Percentiles rank a stretch among this genome's conserved stretches.
phyloP scores from a whole-genome alignment of 2,113 vertebrate species.

The Equus quagga region DNA sequence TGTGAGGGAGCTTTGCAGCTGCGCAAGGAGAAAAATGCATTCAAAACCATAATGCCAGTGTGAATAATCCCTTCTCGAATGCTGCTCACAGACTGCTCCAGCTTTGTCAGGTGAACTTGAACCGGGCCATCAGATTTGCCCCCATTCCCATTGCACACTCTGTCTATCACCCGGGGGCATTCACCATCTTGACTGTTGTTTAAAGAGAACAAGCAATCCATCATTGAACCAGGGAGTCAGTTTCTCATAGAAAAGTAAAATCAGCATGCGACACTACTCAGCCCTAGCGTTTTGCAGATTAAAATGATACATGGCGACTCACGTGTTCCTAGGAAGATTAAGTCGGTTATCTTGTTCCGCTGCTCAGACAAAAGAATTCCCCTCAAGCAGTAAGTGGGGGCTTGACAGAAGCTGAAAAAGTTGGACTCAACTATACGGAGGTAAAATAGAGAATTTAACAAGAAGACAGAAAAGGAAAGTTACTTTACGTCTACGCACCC shows the following conservation, averaged over 20 bases:
- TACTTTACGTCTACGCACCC: background rate
- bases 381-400: slow-evolving; percentile 66
- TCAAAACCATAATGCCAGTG: slow-evolving; percentile 88
- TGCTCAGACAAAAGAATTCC: slow-evolving; percentile 83
- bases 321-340: slow-evolving; percentile 88
- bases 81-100: slow-evolving; percentile 84
- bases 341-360: slow-evolving; percentile 83
- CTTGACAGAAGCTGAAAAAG: slow-evolving; percentile 73
- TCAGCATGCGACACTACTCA: slow-evolving; percentile 87
- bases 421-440: background rate
- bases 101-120: slow-evolving; percentile 93
- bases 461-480: slow-evolving; percentile 25
- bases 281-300: slow-evolving; percentile 86
- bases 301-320: slow-evolving; percentile 88
- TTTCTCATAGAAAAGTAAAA: slow-evolving; percentile 87
- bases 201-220: slow-evolving; percentile 87
- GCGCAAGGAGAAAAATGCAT: slow-evolving; percentile 86
- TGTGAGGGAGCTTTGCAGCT: slow-evolving; percentile 87
- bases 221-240: slow-evolving; percentile 86
- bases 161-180: slow-evolving; percentile 89
- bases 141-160: slow-evolving; percentile 83
- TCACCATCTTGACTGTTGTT: slow-evolving; percentile 90
- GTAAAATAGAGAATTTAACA: slow-evolving; percentile 18
- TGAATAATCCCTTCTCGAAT: slow-evolving; percentile 91
- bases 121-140: slow-evolving; percentile 85